Base-by-base conservation (phyloP, 2,888 invertebrate species). In the Cloeon dipterum region DNA sequence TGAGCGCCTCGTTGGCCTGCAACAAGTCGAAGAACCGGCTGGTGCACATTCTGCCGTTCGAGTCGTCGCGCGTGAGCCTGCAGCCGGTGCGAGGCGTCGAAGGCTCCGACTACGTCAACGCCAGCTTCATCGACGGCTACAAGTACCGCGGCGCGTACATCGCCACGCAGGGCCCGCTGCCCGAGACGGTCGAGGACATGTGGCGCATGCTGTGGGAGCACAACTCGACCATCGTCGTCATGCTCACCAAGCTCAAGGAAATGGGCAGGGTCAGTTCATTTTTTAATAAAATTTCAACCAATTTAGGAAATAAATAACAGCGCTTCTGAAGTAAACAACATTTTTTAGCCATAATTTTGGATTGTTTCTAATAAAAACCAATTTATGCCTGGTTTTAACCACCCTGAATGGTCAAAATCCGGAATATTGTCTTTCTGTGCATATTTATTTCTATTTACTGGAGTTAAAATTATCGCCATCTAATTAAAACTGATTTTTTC, bases 131-230 rank as follows among this genome's bases (percentile, higher is more conserved):
- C 45, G 98, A 99, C 56, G 96, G 89, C 2, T 89, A 89, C 57
- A 48, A 83, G 45, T 85, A 88, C 60, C 69, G 86, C 37, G 77
- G 78, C 42, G 94, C 94, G 2, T 98, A 98, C 55, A 89, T 98
- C 43, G 96, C 94, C 4, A 83, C 94, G 11, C 96, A 98, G 58
- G 96, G 94, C n/a, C 94, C 98, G 0, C 60, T 96, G 40, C 74
- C 78, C 36, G 91, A 96, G 52, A 96, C 96, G 0, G 86, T 89
- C 1, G 94, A 94, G 49, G 98, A 99, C 56, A 86, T 99, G 57
- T 99, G 98, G 98, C 68, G 96, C 42, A 96, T 96, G 94, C 66
- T 99, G 32, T 99, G 98, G 98, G 96, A 98, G 54, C 94, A 96
- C 56, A 96, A 99, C 57, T 94, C 94, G 2, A 94, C 93, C 26